phyloP scores from a whole-genome alignment of 2,888 invertebrate species.

The Periphyllus acericola region DNA sequence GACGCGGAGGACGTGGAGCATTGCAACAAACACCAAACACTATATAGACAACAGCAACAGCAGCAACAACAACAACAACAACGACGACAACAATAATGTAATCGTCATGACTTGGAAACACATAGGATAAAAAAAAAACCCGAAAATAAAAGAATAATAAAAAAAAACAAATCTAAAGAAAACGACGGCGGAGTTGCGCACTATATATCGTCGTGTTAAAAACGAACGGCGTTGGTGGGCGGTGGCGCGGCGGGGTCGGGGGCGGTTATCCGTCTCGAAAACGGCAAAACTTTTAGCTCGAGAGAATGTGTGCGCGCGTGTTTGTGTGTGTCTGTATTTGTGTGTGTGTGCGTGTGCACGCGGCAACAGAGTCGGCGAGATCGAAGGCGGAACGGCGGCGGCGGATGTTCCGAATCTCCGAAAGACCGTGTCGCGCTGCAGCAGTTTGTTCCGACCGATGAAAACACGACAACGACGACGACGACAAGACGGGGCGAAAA shows the following conservation, averaged over 20 bases:
- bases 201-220: no score
- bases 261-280: not conserved
- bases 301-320: not conserved
- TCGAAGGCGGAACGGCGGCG: not conserved
- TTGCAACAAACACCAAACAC: not conserved
- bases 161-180: not conserved
- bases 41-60: not conserved
- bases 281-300: conserved; percentile 1
- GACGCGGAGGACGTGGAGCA: not conserved
- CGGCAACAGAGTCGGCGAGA: not conserved
- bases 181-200: not conserved
- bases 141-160: not conserved
- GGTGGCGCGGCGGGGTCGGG: not conserved
- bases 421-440: conserved; percentile 27
- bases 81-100: not conserved
- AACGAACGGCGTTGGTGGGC: not conserved
- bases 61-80: not conserved
- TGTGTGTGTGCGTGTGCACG: not conserved
- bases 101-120: conserved; percentile 34
- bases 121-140: not conserved
- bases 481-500: not conserved
- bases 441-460: not conserved
- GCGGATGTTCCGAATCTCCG: conserved; percentile 11
- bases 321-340: not conserved
- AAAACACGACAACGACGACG: not conserved